These are phyloP conservation scores for Hystrix cristata DNA, from an alignment of 2,113 vertebrate species.

Conservation along the genomic window DNA sequence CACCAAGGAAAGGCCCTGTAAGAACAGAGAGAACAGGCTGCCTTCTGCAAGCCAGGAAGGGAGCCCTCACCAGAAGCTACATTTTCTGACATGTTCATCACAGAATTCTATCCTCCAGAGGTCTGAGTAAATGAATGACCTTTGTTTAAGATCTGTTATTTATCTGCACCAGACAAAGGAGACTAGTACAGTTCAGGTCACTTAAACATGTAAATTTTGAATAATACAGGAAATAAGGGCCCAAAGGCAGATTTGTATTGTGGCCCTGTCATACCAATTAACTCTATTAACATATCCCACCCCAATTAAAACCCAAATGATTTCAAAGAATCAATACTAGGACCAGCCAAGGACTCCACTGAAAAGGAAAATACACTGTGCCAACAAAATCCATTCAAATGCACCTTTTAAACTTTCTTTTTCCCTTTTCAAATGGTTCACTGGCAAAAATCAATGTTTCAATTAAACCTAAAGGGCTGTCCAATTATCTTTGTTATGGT, in stretches of 20 bases:
- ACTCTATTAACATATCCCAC: background rate
- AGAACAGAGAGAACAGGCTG: background rate
- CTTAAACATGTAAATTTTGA: background rate
- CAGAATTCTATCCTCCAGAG: background rate
- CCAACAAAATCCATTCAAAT: background rate
- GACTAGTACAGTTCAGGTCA: background rate
- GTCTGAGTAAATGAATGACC: background rate
- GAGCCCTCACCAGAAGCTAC: background rate
- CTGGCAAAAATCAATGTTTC: conserved; percentile 77
- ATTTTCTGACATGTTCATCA: background rate
- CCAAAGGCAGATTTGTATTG: background rate
- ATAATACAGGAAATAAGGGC: background rate
- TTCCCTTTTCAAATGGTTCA: conserved; percentile 65
- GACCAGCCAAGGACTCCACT: background rate
- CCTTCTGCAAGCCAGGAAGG: background rate
- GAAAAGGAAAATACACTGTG: background rate
- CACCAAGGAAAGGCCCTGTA: background rate
- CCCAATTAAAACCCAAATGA: conserved; percentile 32
- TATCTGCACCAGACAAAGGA: background rate
- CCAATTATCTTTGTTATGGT: conserved; percentile 9
- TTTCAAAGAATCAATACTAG: background rate
- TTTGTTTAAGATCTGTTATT: background rate
- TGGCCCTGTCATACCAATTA: background rate
- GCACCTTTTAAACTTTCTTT: conserved; percentile 59
- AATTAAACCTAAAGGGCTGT: conserved; percentile 53